Conservation (phyloP, 2,113 vertebrate genomes). For the Phoxinus phoxinus region DNA sequence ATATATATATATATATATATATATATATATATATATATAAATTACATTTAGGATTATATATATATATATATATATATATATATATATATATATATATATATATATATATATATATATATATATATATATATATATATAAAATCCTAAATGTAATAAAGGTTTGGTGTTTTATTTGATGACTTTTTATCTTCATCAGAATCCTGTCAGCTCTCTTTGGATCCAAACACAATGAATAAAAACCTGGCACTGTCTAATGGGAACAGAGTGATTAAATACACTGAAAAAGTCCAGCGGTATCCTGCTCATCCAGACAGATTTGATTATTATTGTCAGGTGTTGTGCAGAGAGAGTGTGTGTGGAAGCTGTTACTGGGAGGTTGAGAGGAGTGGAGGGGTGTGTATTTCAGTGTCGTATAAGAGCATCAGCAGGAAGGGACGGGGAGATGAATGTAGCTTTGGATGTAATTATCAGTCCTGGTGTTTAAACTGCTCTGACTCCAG, state of each 20-base stretch:
- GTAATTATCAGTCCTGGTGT: neutral
- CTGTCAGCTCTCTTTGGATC: neutral
- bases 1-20: too few relatives aligned
- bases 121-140: too few relatives aligned
- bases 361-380: slow-evolving; percentile 18
- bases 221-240: neutral
- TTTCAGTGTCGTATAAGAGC: slow-evolving; percentile 26
- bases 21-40: too few relatives aligned
- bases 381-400: fast-evolving
- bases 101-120: too few relatives aligned
- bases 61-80: too few relatives aligned
- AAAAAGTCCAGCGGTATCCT: fast-evolving
- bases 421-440: neutral
- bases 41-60: too few relatives aligned
- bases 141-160: neutral
- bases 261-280: neutral
- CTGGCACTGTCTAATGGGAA: neutral
- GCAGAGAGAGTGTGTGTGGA: neutral
- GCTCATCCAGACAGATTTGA: slow-evolving; percentile 13
- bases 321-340: neutral
- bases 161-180: neutral
- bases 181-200: neutral
- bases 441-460: fast-evolving
- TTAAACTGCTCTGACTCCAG: neutral
- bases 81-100: too few relatives aligned